phyloP scores from a whole-genome alignment of 1,140 invertebrate genomes.

The Drosophila bifasciata region DNA sequence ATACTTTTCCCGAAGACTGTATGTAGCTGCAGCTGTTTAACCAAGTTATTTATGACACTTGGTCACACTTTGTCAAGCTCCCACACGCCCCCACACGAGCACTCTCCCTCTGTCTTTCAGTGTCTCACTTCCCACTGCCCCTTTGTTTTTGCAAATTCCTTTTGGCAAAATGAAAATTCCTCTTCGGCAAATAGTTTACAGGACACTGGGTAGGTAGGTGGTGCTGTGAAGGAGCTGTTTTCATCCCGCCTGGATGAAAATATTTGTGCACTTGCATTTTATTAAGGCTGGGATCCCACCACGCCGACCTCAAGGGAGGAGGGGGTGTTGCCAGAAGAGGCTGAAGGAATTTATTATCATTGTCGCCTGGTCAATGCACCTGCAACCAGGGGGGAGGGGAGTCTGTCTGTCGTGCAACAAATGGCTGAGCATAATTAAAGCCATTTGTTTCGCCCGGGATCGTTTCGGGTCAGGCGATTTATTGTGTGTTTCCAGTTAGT shows the following conservation, averaged over 20 bases:
- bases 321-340: slow-evolving; percentile 1
- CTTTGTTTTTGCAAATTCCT: slow-evolving; percentile 73
- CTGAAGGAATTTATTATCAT: slow-evolving; percentile 71
- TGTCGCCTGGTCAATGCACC: slow-evolving; percentile 72
- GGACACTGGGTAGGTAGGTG: slow-evolving; percentile 16
- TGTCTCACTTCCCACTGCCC: background rate
- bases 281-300: slow-evolving; percentile 29
- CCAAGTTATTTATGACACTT: slow-evolving; percentile 75
- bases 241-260: slow-evolving; percentile 53
- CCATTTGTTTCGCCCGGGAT: slow-evolving; percentile 69
- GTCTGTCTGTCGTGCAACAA: slow-evolving; percentile 41
- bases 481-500: slow-evolving; percentile 71
- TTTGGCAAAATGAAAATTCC: slow-evolving; percentile 79
- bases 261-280: slow-evolving; percentile 69
- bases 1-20: slow-evolving; percentile 56
- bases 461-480: slow-evolving; percentile 64
- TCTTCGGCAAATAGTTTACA: slow-evolving; percentile 55
- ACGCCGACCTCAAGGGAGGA: background rate
- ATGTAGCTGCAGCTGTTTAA: slow-evolving; percentile 71
- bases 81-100: background rate
- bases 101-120: slow-evolving; percentile 2
- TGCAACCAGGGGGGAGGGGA: slow-evolving; percentile 12
- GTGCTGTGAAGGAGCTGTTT: slow-evolving; percentile 29
- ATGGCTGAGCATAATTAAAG: slow-evolving; percentile 72
- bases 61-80: slow-evolving; percentile 50